Evolutionary conservation across 2,888 invertebrate species (phyloP), one percentile per base, ranked within the genome.

Genomic region (Epirrhoe tristata): DNA sequence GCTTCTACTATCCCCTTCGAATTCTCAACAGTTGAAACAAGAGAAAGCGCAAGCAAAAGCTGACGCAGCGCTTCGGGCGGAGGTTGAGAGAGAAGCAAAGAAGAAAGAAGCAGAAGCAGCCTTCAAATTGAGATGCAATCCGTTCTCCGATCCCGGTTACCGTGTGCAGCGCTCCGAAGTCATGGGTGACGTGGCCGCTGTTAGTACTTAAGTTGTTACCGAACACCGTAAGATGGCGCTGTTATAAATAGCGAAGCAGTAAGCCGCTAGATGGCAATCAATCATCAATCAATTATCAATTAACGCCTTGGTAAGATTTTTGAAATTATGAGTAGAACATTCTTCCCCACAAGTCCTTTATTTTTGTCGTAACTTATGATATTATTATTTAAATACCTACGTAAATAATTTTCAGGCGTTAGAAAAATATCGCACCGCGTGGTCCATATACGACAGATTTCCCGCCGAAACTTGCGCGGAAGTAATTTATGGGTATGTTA

Each of bases 111-210:
- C 75, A n/a, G 76, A 69, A 74, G 71, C 50, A 0, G n/a, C 76
- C 0, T 53, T 82, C 17, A 87, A 83, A 34, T 1, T 58, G 1
- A 75, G 73, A 6, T 82, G 78, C 16, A 82, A 82, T 50, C 87
- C 87, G 0, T 63, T 76, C 5, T 52, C 74, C 0, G 87, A 87
- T 32, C 84, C 82, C 1, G 87, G 87, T 0, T 86, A 87, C 36
- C 61, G 60, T 14, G 46, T 77, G 0, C 24, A 78, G 55, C 53
- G 12, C 0, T 83, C 86, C 0, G 57, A 36, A 0, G 56, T 64
- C 4, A 73, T 69, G 52, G 63, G 56, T 0, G 43, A 71, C 0
- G 31, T 85, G 17, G 58, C 71, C 0, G 63, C 76, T 69, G 86
- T 86, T 66, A 63, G 63, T 55, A 43, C 16, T 24, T 24, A 8